Evolutionary conservation across 1,140 invertebrate genomes (phyloP).

Genomic region (Tachypleus tridentatus): DNA sequence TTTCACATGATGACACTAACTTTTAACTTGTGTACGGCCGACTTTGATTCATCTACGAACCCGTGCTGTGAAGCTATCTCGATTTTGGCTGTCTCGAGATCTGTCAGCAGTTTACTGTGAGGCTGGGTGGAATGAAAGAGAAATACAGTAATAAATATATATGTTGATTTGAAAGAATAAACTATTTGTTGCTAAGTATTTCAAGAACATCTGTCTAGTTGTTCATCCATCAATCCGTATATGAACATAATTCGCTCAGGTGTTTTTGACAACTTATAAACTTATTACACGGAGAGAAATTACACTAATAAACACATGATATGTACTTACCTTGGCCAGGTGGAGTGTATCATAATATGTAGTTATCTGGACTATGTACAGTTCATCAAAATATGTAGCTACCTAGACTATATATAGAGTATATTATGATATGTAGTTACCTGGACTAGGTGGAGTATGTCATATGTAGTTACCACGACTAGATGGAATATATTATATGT

Average conservation of each 20-base stretch:
- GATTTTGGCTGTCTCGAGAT: constrained; percentile 66
- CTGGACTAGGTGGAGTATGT: too few species aligned
- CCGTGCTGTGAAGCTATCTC: constrained; percentile 82
- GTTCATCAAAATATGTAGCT: too few species aligned
- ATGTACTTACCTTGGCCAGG: too few species aligned
- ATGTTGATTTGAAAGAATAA: background rate
- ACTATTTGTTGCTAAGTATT: background rate
- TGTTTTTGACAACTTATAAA: background rate
- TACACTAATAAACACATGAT: background rate
- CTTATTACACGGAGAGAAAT: too few species aligned
- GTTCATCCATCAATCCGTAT: background rate
- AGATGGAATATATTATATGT: too few species aligned
- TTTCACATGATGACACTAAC: too few species aligned
- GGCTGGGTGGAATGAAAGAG: constrained; percentile 42
- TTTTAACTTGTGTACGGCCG: too few species aligned
- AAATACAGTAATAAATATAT: constrained; percentile 8
- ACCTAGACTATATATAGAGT: too few species aligned
- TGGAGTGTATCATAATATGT: too few species aligned
- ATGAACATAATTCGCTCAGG: background rate
- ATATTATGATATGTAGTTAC: too few species aligned
- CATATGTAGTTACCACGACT: too few species aligned
- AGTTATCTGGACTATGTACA: too few species aligned
- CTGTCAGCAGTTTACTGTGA: constrained; percentile 79
- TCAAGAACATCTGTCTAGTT: background rate
- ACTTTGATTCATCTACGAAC: constrained; percentile 76